A percentile compares a stretch with the other conserved stretches of the same genome.
Evolutionary conservation across 2,113 vertebrate genomes (phyloP).

Genomic region (Meleagris gallopavo): DNA sequence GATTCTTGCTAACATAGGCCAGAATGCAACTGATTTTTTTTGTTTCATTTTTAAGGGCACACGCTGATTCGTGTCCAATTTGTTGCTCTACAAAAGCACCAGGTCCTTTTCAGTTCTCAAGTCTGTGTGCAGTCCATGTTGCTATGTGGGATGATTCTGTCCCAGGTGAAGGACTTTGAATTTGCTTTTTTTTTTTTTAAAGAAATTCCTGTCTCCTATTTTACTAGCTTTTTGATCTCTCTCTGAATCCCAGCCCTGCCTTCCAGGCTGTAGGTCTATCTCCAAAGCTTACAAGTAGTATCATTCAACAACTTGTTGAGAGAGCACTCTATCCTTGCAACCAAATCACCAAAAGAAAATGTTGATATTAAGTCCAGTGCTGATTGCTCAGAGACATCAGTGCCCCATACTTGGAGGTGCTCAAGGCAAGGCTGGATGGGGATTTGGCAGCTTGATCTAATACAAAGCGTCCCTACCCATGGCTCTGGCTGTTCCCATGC

Average conservation of each 20-base stretch:
- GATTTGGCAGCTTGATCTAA: background rate
- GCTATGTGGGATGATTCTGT: background rate
- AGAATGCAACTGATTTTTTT: background rate
- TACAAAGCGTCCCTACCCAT: background rate
- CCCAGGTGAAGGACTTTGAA: background rate
- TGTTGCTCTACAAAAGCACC: background rate
- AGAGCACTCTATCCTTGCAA: background rate
- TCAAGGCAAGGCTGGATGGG: background rate
- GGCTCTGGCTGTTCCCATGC: background rate
- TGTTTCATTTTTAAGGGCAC: background rate
- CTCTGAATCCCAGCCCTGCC: background rate
- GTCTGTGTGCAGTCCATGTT: background rate
- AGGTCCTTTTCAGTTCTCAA: background rate
- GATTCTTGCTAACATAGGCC: background rate
- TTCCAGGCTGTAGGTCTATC: background rate
- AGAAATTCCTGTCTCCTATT: background rate
- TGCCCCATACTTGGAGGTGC: background rate
- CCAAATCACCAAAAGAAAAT: background rate
- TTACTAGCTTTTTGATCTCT: background rate
- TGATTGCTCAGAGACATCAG: background rate
- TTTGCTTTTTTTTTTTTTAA: background rate
- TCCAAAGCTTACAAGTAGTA: background rate
- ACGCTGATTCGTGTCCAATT: background rate
- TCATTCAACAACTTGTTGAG: background rate
- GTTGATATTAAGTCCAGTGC: background rate